phyloP scores from a whole-genome alignment of 2,888 invertebrate species.

The Merodon equestris region DNA sequence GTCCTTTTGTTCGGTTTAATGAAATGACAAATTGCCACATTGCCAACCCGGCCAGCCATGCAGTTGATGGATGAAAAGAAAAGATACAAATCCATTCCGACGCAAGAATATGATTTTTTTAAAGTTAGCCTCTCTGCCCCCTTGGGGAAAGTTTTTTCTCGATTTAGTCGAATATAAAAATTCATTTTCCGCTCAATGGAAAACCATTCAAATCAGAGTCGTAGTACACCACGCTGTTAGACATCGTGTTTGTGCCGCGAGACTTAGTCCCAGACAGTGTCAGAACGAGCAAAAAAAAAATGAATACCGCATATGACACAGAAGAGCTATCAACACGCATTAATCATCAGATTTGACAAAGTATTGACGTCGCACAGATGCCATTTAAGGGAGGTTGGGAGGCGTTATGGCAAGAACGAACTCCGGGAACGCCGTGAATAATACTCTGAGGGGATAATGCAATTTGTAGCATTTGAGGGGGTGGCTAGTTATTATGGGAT shows the following conservation, averaged over 20 bases:
- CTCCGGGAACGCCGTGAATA: constrained; percentile 25
- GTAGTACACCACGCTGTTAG: constrained; percentile 67
- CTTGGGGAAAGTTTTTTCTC: background rate
- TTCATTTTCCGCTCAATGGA: constrained; percentile 78
- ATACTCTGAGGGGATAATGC: constrained; percentile 55
- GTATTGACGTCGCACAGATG: constrained; percentile 36
- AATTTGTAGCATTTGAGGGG: constrained; percentile 62
- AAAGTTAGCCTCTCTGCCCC: too few relatives aligned
- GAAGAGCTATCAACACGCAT: constrained; percentile 32
- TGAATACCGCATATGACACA: constrained; percentile 1
- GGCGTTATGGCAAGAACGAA: constrained; percentile 8
- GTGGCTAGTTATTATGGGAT: constrained; percentile 32
- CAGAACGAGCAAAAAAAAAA: constrained; percentile 29
- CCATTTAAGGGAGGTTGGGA: constrained; percentile 6
- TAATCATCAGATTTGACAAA: constrained; percentile 62
- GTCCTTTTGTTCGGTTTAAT: constrained; percentile 20
- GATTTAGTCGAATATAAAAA: constrained; percentile 53
- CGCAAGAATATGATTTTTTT: too few relatives aligned
- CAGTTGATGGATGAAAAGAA: constrained; percentile 13
- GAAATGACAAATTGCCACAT: constrained; percentile 40
- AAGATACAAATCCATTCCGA: background rate
- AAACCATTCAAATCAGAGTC: constrained; percentile 77
- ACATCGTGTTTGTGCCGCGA: constrained; percentile 46
- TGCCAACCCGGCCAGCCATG: constrained; percentile 2
- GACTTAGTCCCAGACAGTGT: constrained; percentile 10